These are phyloP conservation scores for Lethrus apterus DNA, from an alignment of 1,140 invertebrate species.

Conservation along the genomic window DNA sequence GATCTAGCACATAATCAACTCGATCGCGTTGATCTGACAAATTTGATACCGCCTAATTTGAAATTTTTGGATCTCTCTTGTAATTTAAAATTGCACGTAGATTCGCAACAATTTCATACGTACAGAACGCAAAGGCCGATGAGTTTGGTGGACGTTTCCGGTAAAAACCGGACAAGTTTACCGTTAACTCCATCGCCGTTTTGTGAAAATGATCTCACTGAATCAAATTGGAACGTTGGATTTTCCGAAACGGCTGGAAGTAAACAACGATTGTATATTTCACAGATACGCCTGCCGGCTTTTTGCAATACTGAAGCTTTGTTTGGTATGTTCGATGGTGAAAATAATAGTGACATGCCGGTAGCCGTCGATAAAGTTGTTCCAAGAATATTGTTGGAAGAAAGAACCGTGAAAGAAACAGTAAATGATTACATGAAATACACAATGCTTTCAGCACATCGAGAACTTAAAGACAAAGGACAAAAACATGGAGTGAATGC, in stretches of 20 bases:
- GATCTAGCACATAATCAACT: constrained; percentile 80
- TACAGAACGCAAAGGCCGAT: constrained; percentile 70
- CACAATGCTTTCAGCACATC: constrained; percentile 66
- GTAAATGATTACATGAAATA: constrained; percentile 76
- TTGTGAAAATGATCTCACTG: constrained; percentile 47
- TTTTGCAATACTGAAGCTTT: constrained; percentile 73
- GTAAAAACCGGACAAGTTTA: constrained; percentile 59
- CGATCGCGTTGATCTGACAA: constrained; percentile 65
- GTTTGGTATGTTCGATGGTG: constrained; percentile 75
- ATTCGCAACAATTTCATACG: constrained; percentile 69
- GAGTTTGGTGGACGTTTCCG: constrained; percentile 74
- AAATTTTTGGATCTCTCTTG: constrained; percentile 80
- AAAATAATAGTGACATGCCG: constrained; percentile 60
- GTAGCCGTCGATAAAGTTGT: constrained; percentile 62
- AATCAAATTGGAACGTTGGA: constrained; percentile 67
- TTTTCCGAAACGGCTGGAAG: constrained; percentile 69
- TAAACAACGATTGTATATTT: constrained; percentile 61
- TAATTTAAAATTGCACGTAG: constrained; percentile 70
- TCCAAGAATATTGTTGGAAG: constrained; percentile 67
- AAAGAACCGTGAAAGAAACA: constrained; percentile 71
- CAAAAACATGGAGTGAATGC: constrained; percentile 63
- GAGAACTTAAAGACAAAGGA: constrained; percentile 63
- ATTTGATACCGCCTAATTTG: constrained; percentile 69
- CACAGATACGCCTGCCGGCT: constrained; percentile 66
- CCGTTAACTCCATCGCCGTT: constrained; percentile 57